These are phyloP conservation scores for Zosterops lateralis DNA, from an alignment of 2,113 vertebrate genomes.

Conservation along the genomic window DNA sequence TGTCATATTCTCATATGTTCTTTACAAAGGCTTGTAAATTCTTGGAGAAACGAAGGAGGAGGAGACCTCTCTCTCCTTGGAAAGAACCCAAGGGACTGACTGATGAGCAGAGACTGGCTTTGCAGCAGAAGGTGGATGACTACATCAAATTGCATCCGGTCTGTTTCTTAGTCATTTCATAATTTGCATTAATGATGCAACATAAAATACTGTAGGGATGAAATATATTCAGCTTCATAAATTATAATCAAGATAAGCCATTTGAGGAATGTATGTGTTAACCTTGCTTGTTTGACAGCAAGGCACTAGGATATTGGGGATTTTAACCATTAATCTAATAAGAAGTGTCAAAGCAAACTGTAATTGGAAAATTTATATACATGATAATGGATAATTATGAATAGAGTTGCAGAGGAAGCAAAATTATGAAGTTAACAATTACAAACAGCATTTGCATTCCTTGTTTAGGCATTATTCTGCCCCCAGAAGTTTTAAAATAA, in stretches of 20 bases:
- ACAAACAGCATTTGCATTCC: constrained; percentile 16
- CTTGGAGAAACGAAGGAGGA: constrained; percentile 74
- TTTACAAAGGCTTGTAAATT: constrained; percentile 80
- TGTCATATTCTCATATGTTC: neutral
- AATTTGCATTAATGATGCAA: constrained; percentile 43
- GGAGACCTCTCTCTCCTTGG: constrained; percentile 66
- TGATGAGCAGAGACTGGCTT: constrained; percentile 77
- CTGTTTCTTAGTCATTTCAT: constrained; percentile 60
- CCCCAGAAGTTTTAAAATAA: constrained; percentile 24
- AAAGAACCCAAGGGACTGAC: constrained; percentile 78
- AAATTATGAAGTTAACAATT: constrained; percentile 26
- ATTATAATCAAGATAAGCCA: neutral
- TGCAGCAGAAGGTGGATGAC: constrained; percentile 84
- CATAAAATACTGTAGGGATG: neutral
- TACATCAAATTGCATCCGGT: constrained; percentile 82
- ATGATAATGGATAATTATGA: neutral
- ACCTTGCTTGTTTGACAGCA: neutral
- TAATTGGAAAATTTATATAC: constrained; percentile 31
- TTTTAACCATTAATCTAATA: constrained; percentile 41
- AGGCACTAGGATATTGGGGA: neutral
- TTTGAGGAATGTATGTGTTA: neutral
- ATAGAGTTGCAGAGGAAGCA: constrained; percentile 21
- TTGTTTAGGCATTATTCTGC: constrained; percentile 12
- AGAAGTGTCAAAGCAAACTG: constrained; percentile 18
- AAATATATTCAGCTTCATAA: constrained; percentile 23